Base-by-base conservation (phyloP, 2,797 vertebrate genomes). In the Mus minutoides region DNA sequence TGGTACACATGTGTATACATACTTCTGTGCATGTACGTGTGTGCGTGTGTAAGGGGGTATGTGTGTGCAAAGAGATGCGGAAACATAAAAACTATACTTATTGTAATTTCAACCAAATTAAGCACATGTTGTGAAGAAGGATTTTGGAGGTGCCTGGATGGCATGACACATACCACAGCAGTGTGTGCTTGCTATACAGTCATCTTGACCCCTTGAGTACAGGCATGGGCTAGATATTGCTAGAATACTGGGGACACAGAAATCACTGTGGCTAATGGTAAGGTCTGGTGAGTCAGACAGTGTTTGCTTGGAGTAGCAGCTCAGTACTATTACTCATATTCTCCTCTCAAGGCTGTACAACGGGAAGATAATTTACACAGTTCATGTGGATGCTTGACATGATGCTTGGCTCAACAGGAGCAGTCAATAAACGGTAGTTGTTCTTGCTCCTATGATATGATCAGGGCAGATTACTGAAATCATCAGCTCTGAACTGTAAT, bases 201-300 rank as follows among this genome's bases (percentile, higher is more conserved):
- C 13, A 37, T 29, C 13, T 62, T 82, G 12, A 43, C 0, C 60
- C 26, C 34, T 0, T 0, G 1, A 87, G 16, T 9, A 77, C 24
- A 22, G 31, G 94, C 89, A 22, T 4, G 69, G 6, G 14, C 0
- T 67, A 17, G 2, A 24, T 83, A 60, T 31, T 54, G 37, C 24
- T 79, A 73, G 62, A 58, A 21, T 83, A 60, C 4, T 34, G 76
- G 75, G 19, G 52, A 85, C 40, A 56, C 19, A 91, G 78, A 95
- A 93, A 85, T 91, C 64, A 83, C 0, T 31, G 19, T 24, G 29
- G 40, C 37, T 78, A 78, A 73, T 82, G 46, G 9, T 34, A 40
- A 24, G 34, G 26, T 22, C 29, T 64, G 11, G 77, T 6, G 49
- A 83, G 79, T 58, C 31, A 16, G 37, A 73, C 12, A 71, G 34